Conservation (phyloP, 1,140 invertebrate species). For the Apocrypta bakeri region DNA sequence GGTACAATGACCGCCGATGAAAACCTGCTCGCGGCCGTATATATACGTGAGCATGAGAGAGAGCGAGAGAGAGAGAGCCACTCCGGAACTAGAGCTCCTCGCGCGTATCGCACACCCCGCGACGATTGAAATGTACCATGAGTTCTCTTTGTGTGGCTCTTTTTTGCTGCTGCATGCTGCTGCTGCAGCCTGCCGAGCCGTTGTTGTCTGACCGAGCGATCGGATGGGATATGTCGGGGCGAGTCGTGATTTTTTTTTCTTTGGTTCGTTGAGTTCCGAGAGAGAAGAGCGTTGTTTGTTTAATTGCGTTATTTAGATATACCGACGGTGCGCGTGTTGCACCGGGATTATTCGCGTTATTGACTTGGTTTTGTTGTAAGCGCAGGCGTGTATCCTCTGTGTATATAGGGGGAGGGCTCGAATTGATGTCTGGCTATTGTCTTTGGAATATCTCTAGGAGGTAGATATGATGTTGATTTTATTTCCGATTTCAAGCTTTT, state of each 20-base stretch:
- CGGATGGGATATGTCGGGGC: neutral
- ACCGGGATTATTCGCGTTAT: neutral
- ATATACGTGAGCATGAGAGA: neutral
- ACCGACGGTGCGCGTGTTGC: neutral
- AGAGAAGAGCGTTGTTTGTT: neutral
- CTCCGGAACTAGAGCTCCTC: conserved; percentile 39
- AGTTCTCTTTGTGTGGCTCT: neutral
- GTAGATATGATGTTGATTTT: neutral
- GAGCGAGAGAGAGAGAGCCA: conserved; percentile 15
- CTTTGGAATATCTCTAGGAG: neutral
- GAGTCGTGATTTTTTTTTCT: neutral
- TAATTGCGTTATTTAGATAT: conserved; percentile 26
- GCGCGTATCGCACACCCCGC: conserved; percentile 11
- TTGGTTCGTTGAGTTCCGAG: neutral
- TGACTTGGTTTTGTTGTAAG: neutral
- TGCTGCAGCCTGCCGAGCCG: neutral
- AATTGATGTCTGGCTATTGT: neutral
- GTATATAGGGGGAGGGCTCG: neutral
- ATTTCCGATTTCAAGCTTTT: neutral
- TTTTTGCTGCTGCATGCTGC: neutral
- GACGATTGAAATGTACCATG: conserved; percentile 43
- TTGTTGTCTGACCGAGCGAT: neutral
- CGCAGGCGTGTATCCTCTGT: neutral
- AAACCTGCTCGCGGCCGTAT: conserved; percentile 40
- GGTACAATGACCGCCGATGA: conserved; percentile 50